These are phyloP conservation scores for Hydrochoerus hydrochaeris DNA, from an alignment of 2,113 vertebrate species.

Conservation along the genomic window DNA sequence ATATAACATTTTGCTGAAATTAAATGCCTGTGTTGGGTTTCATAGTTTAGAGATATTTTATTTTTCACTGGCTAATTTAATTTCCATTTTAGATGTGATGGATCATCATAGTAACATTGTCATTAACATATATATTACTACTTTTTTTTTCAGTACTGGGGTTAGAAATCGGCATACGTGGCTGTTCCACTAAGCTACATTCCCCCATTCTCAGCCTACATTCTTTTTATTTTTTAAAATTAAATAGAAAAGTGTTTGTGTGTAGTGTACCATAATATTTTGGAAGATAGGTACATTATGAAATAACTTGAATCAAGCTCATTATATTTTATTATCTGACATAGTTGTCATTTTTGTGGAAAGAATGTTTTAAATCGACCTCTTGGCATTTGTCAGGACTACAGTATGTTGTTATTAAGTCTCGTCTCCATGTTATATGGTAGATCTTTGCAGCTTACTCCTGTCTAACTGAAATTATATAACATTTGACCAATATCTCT, in stretches of 20 bases:
- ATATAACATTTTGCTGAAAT: constrained; percentile 13
- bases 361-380: background rate
- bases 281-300: background rate
- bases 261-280: background rate
- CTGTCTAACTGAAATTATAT: background rate
- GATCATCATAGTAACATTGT: background rate
- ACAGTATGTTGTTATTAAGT: background rate
- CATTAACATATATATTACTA: background rate
- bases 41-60: background rate
- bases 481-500: background rate
- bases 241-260: background rate
- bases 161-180: background rate
- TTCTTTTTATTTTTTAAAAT: background rate
- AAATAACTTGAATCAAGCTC: background rate
- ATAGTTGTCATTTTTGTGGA: background rate
- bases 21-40: background rate
- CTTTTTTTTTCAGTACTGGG: background rate
- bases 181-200: background rate
- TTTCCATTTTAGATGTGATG: constrained; percentile 33
- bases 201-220: background rate
- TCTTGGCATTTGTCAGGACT: background rate
- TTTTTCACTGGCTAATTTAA: constrained; percentile 30
- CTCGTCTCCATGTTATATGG: background rate
- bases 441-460: background rate
- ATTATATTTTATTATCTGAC: background rate